These are phyloP conservation scores for Ancistrus triradiatus DNA, from an alignment of 2,113 vertebrate genomes.

Conservation along the genomic window DNA sequence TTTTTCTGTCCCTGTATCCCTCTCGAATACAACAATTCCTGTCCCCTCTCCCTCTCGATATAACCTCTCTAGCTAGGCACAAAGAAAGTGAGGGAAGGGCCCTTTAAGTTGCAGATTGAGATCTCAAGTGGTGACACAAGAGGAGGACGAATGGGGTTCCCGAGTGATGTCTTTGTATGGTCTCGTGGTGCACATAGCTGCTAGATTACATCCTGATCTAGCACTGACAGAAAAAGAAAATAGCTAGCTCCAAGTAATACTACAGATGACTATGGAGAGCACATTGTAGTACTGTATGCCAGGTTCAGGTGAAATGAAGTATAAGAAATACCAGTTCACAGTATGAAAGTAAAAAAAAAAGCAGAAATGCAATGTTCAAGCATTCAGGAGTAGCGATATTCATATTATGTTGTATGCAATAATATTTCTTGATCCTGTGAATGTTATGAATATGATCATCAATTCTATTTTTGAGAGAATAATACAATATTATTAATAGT, in stretches of 20 bases:
- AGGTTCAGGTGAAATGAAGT: constrained; percentile 14
- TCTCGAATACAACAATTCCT: constrained; percentile 40
- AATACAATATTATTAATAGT: no score
- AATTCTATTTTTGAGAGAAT: no score
- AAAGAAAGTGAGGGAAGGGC: constrained; percentile 49
- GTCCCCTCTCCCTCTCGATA: constrained; percentile 42
- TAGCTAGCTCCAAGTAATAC: constrained; percentile 7
- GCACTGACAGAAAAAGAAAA: constrained; percentile 34
- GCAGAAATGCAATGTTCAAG: background rate
- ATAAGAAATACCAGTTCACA: background rate
- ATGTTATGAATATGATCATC: no score
- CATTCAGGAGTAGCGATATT: no score
- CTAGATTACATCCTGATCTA: constrained; percentile 46
- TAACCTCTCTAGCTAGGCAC: constrained; percentile 46
- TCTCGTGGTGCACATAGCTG: constrained; percentile 42
- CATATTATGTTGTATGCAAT: no score
- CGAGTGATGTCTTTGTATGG: constrained; percentile 45
- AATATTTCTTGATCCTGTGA: no score
- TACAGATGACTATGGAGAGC: background rate
- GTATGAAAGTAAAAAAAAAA: background rate
- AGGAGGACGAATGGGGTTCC: constrained; percentile 42
- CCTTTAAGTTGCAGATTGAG: constrained; percentile 54
- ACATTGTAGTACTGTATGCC: background rate
- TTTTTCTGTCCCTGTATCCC: constrained; percentile 37
- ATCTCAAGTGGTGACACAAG: constrained; percentile 55